Base-by-base conservation (phyloP, 2,888 invertebrate species). In the Dorcus hopei region DNA sequence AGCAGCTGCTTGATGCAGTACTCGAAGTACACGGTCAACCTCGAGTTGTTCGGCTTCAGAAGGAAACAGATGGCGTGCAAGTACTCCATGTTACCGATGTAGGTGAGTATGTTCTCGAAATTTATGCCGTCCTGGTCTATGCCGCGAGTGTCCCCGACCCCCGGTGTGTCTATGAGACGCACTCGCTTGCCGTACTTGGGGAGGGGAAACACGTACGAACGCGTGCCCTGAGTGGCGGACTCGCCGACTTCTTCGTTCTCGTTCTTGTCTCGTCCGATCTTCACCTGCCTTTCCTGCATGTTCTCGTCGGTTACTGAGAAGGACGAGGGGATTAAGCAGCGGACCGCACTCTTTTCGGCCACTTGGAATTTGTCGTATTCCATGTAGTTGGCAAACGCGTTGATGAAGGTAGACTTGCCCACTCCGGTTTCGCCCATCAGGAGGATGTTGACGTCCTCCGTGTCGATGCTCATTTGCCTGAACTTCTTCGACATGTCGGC, bases 181-280 rank as follows among this genome's bases (percentile, higher is more conserved):
- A 76, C 60, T 53, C 57, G 65, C 49, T 42, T 65, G 49, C 38
- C 61, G 39, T 48, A 38, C 38, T 52, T 57, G 45, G 51, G 11
- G 9, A 62, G 58, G 14, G 59, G 64, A 61, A 68, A 69, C 2
- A 52, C 91, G 91, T 74, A 93, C 90, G 56, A 87, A 87, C 9
- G 93, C 90, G 77, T 47, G 14, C 54, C 49, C 54, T 65, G 65
- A 5, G 68, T 68, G 19, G 65, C 64, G 2, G 68, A 66, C 39
- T 49, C 61, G 5, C 64, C 63, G 11, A 62, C 23, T 47, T 63
- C 52, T 9, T 50, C 41, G 26, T 55, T 57, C 39, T 66, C 63
- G 56, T 75, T 73, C 9, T 54, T 42, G 38, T 65, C 65, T 3
- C 61, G 52, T 5, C 72, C 73, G 26, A 72, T 61, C 39, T 61